Evolutionary conservation across 1,140 invertebrate species (phyloP), one percentile per base, ranked within the genome.

Genomic region (Streblospio benedicti): DNA sequence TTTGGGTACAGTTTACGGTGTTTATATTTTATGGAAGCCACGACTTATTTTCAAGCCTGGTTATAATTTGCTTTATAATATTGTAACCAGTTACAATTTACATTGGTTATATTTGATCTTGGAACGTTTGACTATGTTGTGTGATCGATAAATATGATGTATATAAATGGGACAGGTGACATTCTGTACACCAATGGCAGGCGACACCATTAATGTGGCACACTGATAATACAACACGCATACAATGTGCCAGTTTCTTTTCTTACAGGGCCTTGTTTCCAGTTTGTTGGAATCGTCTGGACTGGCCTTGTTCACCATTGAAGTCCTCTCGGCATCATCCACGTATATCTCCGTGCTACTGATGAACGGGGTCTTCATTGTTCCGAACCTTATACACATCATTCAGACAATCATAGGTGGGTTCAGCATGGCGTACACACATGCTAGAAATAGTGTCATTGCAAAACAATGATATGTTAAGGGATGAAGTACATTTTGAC

Each of bases 321-420:
- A 30, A 16, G 50, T 52, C 14, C 18, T 52, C 16, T 30, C 50
- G 18, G 20, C 25, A 5, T 25, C 50, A 6, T 27, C 50, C 6
- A 9, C 27, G 25, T 9, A 27, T 18, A 52, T 52, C 18, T 23
- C 16, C 50, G 20, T 52, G 12, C 28, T 6, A 6, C 5, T 52
- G 20, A 52, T 52, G 50, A 52, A 52, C 28, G 50, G 50, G 23
- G 50, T 52, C 50, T 52, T 52, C 50, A 23, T 27, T 18, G 6
- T 52, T 14, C 50, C 50, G 25, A n/a, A 28, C 50, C 18, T 52
- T 16, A 23, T 30, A n/a, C 50, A 52, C 4, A 5, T 52, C 20
- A 4, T 52, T 27, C 44, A 18, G 4, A n/a, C n/a, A 4, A 9
- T 4, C 4, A 47, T 4, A n/a, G 44, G 18, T 18, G n/a, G n/a